phyloP scores from a whole-genome alignment of 2,797 vertebrate genomes.

The Poeciliopsis infans region DNA sequence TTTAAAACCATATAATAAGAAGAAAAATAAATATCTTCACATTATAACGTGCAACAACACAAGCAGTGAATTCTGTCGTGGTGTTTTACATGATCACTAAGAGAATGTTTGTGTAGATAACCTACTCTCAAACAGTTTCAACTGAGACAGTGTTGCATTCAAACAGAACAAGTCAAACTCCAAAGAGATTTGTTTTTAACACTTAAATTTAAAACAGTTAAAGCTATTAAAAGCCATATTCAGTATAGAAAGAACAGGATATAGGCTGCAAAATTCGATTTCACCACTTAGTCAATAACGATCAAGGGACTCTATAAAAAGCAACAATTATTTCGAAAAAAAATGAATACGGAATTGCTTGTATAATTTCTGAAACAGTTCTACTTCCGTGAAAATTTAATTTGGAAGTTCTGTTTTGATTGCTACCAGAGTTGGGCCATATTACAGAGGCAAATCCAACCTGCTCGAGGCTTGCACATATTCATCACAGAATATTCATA shows the following conservation, averaged over 20 bases:
- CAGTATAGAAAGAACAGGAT: background rate
- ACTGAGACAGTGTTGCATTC: background rate
- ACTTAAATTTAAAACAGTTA: background rate
- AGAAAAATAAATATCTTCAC: background rate
- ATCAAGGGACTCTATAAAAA: background rate
- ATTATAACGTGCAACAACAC: background rate
- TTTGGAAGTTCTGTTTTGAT: slow-evolving; percentile 2
- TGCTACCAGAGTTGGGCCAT: background rate
- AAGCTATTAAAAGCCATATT: background rate
- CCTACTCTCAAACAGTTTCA: slow-evolving; percentile 2
- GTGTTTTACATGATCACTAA: slow-evolving; percentile 16
- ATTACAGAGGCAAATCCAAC: background rate
- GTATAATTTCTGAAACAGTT: background rate
- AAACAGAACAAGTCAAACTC: background rate
- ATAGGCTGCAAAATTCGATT: background rate
- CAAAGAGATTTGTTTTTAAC: background rate
- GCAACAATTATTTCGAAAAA: background rate
- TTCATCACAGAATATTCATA: slow-evolving; percentile 6
- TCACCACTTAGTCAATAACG: background rate
- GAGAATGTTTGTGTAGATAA: slow-evolving; percentile 11
- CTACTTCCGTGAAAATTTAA: background rate
- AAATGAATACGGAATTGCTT: background rate
- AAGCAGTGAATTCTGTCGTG: background rate
- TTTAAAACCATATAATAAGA: no score
- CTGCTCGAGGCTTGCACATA: background rate